Percentiles rank a stretch among this genome's conserved stretches.
phyloP scores from a whole-genome alignment of 23 tunicate species.

The Trididemnum clinides region DNA sequence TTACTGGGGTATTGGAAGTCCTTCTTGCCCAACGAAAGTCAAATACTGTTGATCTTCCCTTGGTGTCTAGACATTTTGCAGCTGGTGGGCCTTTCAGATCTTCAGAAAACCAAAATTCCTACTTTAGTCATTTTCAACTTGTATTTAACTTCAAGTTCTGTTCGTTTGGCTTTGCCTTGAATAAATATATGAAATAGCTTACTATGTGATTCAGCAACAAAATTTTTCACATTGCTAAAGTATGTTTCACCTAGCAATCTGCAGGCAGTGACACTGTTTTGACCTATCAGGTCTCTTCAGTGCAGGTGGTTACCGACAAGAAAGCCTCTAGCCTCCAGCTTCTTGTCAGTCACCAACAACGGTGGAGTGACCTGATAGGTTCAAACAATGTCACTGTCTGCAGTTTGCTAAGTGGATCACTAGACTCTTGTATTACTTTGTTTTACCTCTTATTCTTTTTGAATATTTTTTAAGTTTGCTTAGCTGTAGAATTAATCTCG shows the following conservation, averaged over 20 bases:
- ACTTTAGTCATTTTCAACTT: not conserved
- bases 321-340: no score
- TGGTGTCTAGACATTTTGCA: not conserved
- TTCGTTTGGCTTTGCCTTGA: not conserved
- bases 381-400: no score
- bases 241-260: not conserved
- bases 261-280: no score
- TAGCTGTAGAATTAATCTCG: not conserved
- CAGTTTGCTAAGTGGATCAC: no score
- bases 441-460: not conserved
- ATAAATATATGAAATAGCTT: not conserved
- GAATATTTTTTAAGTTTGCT: not conserved
- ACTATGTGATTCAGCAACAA: not conserved
- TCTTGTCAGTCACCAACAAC: no score
- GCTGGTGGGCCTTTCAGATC: not conserved
- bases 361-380: no score
- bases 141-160: not conserved
- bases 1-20: not conserved
- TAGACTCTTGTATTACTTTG: no score
- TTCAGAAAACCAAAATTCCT: constrained; percentile 7
- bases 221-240: not conserved
- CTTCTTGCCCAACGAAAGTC: not conserved
- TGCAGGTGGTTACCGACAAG: no score
- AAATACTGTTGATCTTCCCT: not conserved
- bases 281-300: no score